phyloP scores from a whole-genome alignment of 2,888 invertebrate species.

The Drosophila incognita region DNA sequence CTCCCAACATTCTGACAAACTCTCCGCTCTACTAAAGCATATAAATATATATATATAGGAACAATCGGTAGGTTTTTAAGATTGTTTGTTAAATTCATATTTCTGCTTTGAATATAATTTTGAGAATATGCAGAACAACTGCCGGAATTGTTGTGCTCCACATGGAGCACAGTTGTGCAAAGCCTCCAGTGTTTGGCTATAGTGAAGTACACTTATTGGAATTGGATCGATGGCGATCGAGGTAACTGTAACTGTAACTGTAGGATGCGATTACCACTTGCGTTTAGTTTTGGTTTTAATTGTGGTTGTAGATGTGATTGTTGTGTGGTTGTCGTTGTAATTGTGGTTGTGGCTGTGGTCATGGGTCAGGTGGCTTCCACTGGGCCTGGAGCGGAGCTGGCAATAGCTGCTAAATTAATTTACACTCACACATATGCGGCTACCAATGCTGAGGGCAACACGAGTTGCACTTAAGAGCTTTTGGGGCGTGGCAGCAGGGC shows the following conservation, averaged over 20 bases:
- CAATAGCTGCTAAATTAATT: constrained; percentile 70
- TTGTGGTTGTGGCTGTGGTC: constrained; percentile 1
- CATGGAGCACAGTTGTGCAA: constrained; percentile 17
- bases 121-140: background rate
- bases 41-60: background rate
- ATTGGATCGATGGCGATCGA: constrained; percentile 35
- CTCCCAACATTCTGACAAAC: background rate
- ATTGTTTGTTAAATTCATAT: too few species aligned
- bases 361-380: constrained; percentile 30
- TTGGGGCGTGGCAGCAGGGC: constrained; percentile 37
- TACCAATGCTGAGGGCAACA: constrained; percentile 28
- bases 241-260: constrained; percentile 8
- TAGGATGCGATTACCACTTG: constrained; percentile 44
- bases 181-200: constrained; percentile 32
- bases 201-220: constrained; percentile 29
- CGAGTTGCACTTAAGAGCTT: constrained; percentile 54
- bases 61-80: background rate
- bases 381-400: constrained; percentile 29
- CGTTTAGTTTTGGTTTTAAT: constrained; percentile 1
- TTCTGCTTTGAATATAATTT: background rate
- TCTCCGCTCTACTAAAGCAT: background rate
- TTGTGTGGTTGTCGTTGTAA: background rate
- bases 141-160: background rate
- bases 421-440: constrained; percentile 12
- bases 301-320: constrained; percentile 4